Percentiles rank a stretch among this genome's conserved stretches.
Evolutionary conservation across 2,888 invertebrate species (phyloP).

Genomic region (Steromphala cineraria): DNA sequence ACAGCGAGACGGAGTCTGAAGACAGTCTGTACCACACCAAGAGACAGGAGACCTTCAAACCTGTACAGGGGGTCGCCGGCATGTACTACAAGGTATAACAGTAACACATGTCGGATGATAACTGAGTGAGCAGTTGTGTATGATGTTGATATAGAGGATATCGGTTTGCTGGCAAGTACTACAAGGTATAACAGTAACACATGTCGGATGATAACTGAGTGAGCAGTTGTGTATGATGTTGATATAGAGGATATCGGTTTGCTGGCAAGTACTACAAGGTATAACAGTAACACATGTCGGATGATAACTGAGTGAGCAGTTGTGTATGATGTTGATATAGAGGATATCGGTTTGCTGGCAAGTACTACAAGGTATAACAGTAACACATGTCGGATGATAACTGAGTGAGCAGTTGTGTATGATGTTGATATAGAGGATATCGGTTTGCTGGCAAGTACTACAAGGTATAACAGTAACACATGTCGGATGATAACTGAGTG

Average conservation of each 20-base stretch:
- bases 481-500: no score
- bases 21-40: slow-evolving; percentile 51
- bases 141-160: no score
- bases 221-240: no score
- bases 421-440: no score
- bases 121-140: no score
- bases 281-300: background rate
- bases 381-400: background rate
- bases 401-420: no score
- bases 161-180: slow-evolving; percentile 69
- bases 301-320: no score
- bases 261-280: slow-evolving; percentile 73
- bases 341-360: slow-evolving; percentile 67
- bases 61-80: slow-evolving; percentile 69
- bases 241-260: no score
- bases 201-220: no score
- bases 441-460: no score
- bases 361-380: slow-evolving; percentile 69
- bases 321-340: no score
- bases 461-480: no score
- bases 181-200: slow-evolving; percentile 61
- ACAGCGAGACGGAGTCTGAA: slow-evolving; percentile 49
- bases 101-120: background rate
- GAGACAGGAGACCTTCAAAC: slow-evolving; percentile 62
- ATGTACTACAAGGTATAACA: slow-evolving; percentile 70